Evolutionary conservation across 1,140 invertebrate genomes (phyloP).

Genomic region (Adelges cooleyi): DNA sequence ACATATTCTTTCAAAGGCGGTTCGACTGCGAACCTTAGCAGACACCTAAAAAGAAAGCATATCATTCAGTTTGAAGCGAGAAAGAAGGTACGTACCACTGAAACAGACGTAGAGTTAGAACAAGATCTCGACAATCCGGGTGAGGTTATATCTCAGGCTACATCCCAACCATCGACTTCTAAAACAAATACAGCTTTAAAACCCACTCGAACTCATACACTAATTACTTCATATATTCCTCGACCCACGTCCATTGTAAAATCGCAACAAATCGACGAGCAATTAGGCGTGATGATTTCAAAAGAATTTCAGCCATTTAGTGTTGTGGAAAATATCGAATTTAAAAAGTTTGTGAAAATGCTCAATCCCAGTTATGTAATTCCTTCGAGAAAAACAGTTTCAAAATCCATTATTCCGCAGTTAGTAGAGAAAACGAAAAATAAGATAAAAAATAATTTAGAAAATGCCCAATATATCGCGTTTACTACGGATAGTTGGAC

Average conservation of each 20-base stretch:
- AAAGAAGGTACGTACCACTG: neutral
- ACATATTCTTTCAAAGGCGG: neutral
- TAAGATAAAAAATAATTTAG: neutral
- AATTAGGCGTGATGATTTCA: constrained; percentile 32
- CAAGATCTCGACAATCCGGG: neutral
- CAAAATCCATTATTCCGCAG: constrained; percentile 24
- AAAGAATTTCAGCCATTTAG: constrained; percentile 34
- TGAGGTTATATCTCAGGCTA: neutral
- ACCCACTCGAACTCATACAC: neutral
- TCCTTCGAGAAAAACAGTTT: constrained; percentile 33
- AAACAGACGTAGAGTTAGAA: neutral
- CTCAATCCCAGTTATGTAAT: constrained; percentile 32
- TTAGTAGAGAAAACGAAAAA: too few relatives aligned
- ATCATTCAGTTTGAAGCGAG: neutral
- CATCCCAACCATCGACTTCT: neutral
- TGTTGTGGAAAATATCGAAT: constrained; percentile 33
- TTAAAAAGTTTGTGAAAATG: constrained; percentile 31
- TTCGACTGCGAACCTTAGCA: neutral
- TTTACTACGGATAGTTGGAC: too few relatives aligned
- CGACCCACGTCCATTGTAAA: constrained; percentile 7
- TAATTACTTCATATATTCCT: neutral
- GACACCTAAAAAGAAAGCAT: neutral
- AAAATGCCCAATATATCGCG: too few relatives aligned
- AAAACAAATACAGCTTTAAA: neutral
- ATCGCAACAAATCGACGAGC: constrained; percentile 26